Conservation (phyloP, 2,888 invertebrate genomes). For the Carabus problematicus region DNA sequence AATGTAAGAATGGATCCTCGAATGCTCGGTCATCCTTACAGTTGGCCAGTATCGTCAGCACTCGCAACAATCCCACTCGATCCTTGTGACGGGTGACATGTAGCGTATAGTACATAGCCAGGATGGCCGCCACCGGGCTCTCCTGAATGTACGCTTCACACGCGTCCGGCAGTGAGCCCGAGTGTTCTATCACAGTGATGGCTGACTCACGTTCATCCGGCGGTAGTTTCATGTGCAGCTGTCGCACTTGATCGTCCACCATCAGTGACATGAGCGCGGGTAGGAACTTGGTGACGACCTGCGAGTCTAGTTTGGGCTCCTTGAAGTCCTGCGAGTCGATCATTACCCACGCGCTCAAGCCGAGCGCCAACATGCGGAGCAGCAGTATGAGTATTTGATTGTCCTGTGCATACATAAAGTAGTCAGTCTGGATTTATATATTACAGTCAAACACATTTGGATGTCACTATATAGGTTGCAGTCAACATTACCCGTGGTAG, state of each 20-base stretch:
- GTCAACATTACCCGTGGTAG: conserved; percentile 84
- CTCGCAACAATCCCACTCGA: conserved; percentile 80
- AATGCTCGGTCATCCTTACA: conserved; percentile 93
- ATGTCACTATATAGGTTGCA: too few relatives aligned
- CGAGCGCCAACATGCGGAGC: conserved; percentile 90
- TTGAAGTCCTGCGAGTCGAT: conserved; percentile 95
- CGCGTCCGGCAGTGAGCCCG: conserved; percentile 91
- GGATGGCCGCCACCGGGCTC: conserved; percentile 88
- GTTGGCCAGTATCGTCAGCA: conserved; percentile 87
- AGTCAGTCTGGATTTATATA: background rate
- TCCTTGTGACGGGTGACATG: conserved; percentile 86
- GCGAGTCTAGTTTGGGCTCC: conserved; percentile 92
- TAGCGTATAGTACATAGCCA: conserved; percentile 94
- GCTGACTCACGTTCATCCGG: conserved; percentile 94
- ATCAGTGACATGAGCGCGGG: conserved; percentile 93
- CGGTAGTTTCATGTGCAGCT: conserved; percentile 83
- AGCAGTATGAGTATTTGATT: conserved; percentile 89
- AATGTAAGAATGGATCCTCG: conserved; percentile 94
- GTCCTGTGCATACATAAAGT: conserved; percentile 62
- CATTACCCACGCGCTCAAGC: conserved; percentile 96
- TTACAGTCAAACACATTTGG: background rate
- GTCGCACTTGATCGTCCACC: conserved; percentile 87
- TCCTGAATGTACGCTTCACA: conserved; percentile 92
- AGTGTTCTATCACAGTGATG: conserved; percentile 91
- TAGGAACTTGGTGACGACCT: conserved; percentile 92